These are phyloP conservation scores for Agapornis roseicollis DNA, from an alignment of 2,113 vertebrate species.

Conservation along the genomic window DNA sequence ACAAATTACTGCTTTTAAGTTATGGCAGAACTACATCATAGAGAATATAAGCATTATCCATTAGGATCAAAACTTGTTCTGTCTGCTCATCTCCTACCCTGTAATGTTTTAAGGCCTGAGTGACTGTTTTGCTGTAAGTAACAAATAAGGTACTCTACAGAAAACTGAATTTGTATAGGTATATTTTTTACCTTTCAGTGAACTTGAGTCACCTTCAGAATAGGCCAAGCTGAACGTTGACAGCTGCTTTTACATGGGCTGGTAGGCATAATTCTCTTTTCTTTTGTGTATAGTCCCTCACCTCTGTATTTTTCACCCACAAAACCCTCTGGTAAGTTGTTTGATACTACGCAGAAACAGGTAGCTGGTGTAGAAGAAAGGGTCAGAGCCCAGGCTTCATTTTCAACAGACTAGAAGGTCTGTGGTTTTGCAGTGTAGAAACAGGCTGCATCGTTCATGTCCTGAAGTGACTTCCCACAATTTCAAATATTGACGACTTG, in stretches of 20 bases:
- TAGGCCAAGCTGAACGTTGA: background rate
- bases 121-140: background rate
- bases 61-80: background rate
- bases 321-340: background rate
- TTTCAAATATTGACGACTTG: background rate
- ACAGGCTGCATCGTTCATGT: background rate
- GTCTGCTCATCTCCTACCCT: background rate
- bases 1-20: background rate
- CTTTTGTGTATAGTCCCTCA: background rate
- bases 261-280: background rate
- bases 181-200: background rate
- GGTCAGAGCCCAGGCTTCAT: background rate
- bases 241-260: background rate
- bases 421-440: background rate
- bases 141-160: background rate
- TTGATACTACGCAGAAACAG: background rate
- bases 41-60: background rate
- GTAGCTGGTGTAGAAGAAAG: background rate
- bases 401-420: background rate
- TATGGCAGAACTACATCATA: background rate
- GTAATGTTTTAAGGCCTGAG: background rate
- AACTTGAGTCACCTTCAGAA: background rate
- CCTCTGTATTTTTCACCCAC: background rate
- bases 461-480: background rate
- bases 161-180: background rate